These are phyloP conservation scores for Geococcyx californianus DNA, from an alignment of 2,113 vertebrate species.

Conservation along the genomic window DNA sequence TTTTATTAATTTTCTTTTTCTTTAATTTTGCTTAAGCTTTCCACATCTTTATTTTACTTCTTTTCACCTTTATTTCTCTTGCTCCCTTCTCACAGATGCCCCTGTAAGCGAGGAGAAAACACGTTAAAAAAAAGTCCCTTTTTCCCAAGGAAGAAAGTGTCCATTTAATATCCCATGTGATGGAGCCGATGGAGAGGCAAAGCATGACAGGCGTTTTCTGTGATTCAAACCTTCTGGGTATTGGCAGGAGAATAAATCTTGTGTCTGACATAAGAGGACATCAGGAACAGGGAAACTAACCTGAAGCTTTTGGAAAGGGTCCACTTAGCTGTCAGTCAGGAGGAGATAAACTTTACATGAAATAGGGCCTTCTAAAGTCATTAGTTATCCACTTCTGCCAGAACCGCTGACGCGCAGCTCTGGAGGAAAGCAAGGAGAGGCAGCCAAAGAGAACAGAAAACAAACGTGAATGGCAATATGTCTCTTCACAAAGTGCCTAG, in stretches of 20 bases:
- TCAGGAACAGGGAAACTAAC: not conserved
- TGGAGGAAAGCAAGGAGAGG: constrained; percentile 25
- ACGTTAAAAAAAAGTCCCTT: constrained; percentile 4
- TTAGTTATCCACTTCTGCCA: constrained; percentile 36
- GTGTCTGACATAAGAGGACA: constrained; percentile 46
- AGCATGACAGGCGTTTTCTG: not conserved
- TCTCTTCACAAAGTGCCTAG: not conserved
- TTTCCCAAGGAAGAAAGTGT: constrained; percentile 8
- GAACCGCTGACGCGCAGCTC: constrained; percentile 13
- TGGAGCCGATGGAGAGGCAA: not conserved
- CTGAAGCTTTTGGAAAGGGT: constrained; percentile 50
- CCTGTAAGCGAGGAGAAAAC: not conserved
- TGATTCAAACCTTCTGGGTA: constrained; percentile 23
- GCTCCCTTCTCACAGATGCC: not conserved
- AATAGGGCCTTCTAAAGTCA: constrained; percentile 41
- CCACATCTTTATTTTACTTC: not conserved
- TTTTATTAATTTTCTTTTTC: not conserved
- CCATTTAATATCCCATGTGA: constrained; percentile 4
- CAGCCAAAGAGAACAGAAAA: constrained; percentile 65
- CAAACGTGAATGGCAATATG: constrained; percentile 2
- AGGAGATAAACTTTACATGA: constrained; percentile 54
- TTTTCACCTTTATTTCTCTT: not conserved
- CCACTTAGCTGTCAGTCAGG: constrained; percentile 51
- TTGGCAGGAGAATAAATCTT: constrained; percentile 55
- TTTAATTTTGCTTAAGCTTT: not conserved